These are phyloP conservation scores for Noctua pronuba DNA, from an alignment of 2,888 invertebrate species.

Conservation along the genomic window DNA sequence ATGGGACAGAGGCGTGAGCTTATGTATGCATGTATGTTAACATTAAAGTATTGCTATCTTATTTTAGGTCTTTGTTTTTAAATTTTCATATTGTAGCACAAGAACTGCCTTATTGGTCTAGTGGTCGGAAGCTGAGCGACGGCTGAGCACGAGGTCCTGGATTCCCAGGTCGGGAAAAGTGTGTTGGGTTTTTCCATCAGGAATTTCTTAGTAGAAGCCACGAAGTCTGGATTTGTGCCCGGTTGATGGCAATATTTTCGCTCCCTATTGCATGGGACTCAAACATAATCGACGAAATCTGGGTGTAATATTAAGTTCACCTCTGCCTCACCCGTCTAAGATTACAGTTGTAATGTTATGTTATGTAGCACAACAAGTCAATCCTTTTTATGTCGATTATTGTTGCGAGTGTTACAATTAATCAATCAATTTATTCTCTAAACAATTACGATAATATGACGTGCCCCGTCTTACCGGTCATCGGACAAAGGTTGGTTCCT, in stretches of 20 bases:
- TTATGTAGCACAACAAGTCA: background rate
- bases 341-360: too few relatives aligned
- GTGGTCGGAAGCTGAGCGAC: background rate
- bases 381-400: background rate
- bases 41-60: conserved; percentile 28
- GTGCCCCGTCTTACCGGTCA: background rate
- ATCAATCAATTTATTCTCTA: background rate
- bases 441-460: background rate
- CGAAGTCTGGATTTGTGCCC: background rate
- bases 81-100: background rate
- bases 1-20: background rate
- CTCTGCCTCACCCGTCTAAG: too few relatives aligned
- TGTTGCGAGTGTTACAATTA: background rate
- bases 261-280: too few relatives aligned
- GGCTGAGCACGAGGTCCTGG: background rate
- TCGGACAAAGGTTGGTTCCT: too few relatives aligned
- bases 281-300: too few relatives aligned
- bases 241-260: background rate
- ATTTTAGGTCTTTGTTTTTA: background rate
- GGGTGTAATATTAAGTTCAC: too few relatives aligned
- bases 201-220: background rate
- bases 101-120: background rate
- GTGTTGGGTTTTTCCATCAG: background rate
- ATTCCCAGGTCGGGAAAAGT: background rate
- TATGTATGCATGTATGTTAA: background rate